A percentile compares a stretch with the other conserved stretches of the same genome.
phyloP scores from a whole-genome alignment of 2,113 vertebrate species.

The Ctenodactylus gundi region DNA sequence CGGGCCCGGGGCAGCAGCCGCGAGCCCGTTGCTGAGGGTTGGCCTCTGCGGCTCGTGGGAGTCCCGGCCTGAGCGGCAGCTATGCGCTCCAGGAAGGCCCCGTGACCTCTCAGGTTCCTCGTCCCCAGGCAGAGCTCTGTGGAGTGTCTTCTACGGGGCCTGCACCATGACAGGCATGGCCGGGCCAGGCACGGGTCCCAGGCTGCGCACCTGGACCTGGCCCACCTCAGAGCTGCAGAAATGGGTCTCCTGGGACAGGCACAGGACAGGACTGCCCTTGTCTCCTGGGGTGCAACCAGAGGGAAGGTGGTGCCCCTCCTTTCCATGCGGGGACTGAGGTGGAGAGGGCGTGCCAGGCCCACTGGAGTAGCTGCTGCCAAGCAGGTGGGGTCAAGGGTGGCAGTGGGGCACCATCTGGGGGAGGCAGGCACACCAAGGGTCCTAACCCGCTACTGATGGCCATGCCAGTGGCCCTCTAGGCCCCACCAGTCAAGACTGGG shows the following conservation, averaged over 20 bases:
- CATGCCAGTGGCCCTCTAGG: neutral
- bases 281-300: no score
- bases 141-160: rapidly evolving
- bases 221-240: neutral
- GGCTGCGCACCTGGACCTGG: neutral
- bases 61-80: no score
- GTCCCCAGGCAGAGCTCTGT: neutral
- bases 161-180: neutral
- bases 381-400: neutral
- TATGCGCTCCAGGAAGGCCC: neutral
- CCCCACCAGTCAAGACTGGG: neutral
- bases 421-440: neutral
- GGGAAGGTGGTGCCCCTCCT: no score
- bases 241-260: neutral
- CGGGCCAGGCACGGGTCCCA: neutral
- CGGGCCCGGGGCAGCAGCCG: rapidly evolving
- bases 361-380: neutral
- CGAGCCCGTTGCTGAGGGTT: no score
- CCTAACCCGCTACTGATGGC: neutral
- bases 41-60: no score
- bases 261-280: neutral
- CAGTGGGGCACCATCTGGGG: neutral
- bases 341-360: no score
- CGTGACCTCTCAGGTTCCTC: neutral
- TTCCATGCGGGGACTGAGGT: no score